These are phyloP conservation scores for Tiliacea aurago DNA, from an alignment of 2,888 invertebrate genomes.

Conservation along the genomic window DNA sequence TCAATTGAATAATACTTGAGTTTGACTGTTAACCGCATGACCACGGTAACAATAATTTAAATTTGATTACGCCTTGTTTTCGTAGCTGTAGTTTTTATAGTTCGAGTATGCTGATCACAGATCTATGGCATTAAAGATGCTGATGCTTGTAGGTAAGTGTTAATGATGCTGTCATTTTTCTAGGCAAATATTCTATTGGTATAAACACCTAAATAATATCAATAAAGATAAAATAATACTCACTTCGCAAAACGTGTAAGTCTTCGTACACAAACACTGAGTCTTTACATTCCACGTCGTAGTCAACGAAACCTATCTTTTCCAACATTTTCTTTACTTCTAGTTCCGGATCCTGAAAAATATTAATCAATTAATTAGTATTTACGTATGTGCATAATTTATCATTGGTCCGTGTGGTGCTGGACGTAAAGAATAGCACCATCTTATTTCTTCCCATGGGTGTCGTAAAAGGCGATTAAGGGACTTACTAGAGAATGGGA, in stretches of 20 bases:
- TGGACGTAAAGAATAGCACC: too few species aligned
- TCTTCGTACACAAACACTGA: constrained; percentile 91
- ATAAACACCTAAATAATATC: background rate
- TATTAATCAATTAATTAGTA: constrained; percentile 1
- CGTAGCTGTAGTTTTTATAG: background rate
- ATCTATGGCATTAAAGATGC: background rate
- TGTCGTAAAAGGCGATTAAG: too few species aligned
- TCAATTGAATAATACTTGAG: too few species aligned
- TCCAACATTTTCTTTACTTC: constrained; percentile 89
- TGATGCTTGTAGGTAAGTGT: too few species aligned
- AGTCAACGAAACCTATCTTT: constrained; percentile 91
- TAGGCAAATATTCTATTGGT: background rate
- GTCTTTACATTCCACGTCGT: constrained; percentile 91
- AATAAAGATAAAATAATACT: constrained; percentile 61
- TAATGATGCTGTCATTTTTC: background rate
- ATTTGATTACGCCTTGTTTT: too few species aligned
- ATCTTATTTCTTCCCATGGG: too few species aligned
- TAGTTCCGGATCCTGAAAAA: constrained; percentile 88
- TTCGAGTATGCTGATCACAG: too few species aligned
- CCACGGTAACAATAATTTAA: too few species aligned
- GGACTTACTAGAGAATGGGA: too few species aligned
- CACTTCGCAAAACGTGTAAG: constrained; percentile 91
- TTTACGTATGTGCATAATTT: too few species aligned
- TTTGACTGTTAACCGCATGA: too few species aligned
- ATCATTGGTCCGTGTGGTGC: too few species aligned